Evolutionary conservation across 2,797 vertebrate genomes (phyloP).

Genomic region (Mionectes olivaceus): DNA sequence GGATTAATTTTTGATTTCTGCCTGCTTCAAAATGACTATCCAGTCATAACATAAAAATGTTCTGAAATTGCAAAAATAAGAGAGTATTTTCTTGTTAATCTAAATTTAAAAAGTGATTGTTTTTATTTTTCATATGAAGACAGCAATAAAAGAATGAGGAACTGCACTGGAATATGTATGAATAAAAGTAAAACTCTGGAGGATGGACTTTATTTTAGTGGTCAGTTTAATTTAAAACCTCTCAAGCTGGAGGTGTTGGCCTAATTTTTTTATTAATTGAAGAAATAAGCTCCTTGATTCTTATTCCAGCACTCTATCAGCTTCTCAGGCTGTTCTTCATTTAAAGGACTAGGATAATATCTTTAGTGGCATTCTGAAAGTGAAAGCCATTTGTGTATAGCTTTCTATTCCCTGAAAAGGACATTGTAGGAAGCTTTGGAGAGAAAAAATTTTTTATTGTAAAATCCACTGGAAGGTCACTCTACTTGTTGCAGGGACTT

Average conservation of each 20-base stretch:
- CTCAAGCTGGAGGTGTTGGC: neutral
- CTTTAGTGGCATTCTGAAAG: neutral
- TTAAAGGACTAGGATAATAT: neutral
- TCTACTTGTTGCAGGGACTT: neutral
- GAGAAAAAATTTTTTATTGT: neutral
- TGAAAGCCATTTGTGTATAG: neutral
- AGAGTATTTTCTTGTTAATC: neutral
- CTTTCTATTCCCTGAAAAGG: neutral
- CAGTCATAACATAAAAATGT: neutral
- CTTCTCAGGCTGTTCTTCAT: neutral
- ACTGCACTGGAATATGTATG: neutral
- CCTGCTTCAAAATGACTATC: neutral
- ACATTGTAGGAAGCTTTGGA: neutral
- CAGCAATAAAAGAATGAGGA: neutral
- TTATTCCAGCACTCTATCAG: neutral
- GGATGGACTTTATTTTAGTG: neutral
- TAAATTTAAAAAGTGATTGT: neutral
- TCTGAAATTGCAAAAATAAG: neutral
- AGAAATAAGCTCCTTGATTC: neutral
- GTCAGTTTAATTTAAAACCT: neutral
- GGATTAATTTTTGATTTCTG: neutral
- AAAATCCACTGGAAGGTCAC: neutral
- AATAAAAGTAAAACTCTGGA: neutral
- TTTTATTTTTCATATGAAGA: neutral
- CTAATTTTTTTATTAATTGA: conserved; percentile 1